Conservation (phyloP, 2,888 invertebrate genomes). For the Callimorpha dominula region DNA sequence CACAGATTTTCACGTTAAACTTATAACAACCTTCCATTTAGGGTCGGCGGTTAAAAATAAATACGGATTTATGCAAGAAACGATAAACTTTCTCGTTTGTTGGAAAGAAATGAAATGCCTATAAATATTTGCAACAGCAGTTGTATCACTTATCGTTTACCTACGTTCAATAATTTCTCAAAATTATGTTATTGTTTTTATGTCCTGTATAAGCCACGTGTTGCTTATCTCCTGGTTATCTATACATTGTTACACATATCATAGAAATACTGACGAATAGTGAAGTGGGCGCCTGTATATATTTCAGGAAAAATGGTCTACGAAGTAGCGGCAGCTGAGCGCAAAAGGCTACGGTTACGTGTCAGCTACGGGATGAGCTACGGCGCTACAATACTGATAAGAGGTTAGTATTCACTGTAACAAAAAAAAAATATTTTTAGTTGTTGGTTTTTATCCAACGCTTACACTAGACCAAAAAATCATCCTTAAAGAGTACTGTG, state of each 20-base stretch:
- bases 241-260: background rate
- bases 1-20: too few relatives aligned
- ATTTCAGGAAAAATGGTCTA: constrained; percentile 47
- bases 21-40: too few relatives aligned
- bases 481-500: background rate
- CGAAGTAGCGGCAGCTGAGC: constrained; percentile 46
- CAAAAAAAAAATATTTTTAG: too few relatives aligned
- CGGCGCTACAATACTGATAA: background rate
- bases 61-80: too few relatives aligned
- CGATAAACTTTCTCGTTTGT: too few relatives aligned
- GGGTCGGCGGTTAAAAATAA: too few relatives aligned
- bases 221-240: background rate
- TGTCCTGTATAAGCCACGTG: background rate
- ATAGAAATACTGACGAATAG: background rate
- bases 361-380: constrained; percentile 13
- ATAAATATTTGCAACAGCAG: too few relatives aligned
- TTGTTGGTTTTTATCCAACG: background rate
- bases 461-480: too few relatives aligned
- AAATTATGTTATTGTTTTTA: background rate
- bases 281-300: constrained; percentile 21
- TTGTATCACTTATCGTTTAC: too few relatives aligned
- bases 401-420: constrained; percentile 11
- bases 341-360: constrained; percentile 40
- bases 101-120: too few relatives aligned
- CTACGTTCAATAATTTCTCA: too few relatives aligned